Evolutionary conservation across 2,797 vertebrate genomes (phyloP), one percentile per base, ranked within the genome.

Genomic region (Cossypha dichroa): DNA sequence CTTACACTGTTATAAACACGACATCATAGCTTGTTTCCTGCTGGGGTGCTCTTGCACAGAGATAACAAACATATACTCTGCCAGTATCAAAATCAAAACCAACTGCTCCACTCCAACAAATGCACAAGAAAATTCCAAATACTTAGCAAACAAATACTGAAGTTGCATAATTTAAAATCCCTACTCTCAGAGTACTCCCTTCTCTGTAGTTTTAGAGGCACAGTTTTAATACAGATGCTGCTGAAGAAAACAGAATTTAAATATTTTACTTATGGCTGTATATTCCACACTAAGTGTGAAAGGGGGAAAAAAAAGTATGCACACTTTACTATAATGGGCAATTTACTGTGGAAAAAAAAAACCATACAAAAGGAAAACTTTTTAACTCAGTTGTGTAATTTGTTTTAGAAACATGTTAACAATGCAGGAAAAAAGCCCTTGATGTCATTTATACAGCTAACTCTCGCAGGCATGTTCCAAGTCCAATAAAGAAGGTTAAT

Each of bases 401-500:
- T 52, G 46, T 87, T 96, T 93, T 74, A 94, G 85, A 96, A 97
- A 80, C 79, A 63, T 5, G 33, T 67, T 90, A 88, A 84, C 67
- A 93, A 87, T 73, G 36, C 5, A 76, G 81, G 85, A 76, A 88
- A 92, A 93, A 49, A 8, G 11, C 49, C 56, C 69, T 89, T 6
- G 0, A 68, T 90, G 75, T 38, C 90, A 66, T 94, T 95, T 86
- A 79, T 55, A 88, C 88, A 93, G 45, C 85, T 82, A 89, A 95
- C 93, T 97, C 95, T 97, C 15, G 81, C 87, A 97, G 97, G 97
- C 97, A 98, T 97, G 97, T 97, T 98, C 98, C 98, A 97, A 98
- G 98, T 97, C 98, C 97, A 98, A 97, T 97, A 97, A 97, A 98
- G 96, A 97, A 98, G 94, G 97, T 96, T 82, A 96, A 97, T 94